Evolutionary conservation across 2,113 vertebrate species (phyloP).

Genomic region (Pan paniscus): DNA sequence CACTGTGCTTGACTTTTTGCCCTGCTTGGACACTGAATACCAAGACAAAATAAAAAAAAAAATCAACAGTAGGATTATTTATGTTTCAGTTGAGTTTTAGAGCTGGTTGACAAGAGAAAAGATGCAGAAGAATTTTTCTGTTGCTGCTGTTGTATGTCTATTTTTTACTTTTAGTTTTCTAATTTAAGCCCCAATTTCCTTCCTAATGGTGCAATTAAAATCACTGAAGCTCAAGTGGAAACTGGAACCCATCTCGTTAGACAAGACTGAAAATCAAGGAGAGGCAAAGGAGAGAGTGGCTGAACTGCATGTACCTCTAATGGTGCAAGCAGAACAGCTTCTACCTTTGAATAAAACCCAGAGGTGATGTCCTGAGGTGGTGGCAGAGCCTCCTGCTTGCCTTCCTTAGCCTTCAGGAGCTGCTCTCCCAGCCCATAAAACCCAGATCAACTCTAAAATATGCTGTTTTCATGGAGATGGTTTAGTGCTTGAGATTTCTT

Average conservation of each 20-base stretch:
- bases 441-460: constrained; percentile 57
- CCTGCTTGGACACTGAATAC: neutral
- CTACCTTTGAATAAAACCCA: neutral
- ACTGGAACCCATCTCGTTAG: neutral
- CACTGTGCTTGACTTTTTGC: neutral
- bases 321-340: constrained; percentile 34
- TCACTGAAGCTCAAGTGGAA: constrained; percentile 57
- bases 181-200: constrained; percentile 66
- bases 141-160: neutral
- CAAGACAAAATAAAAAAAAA: neutral
- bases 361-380: constrained; percentile 57
- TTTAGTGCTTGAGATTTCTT: constrained; percentile 68
- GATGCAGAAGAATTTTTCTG: neutral
- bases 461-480: constrained; percentile 45
- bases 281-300: neutral
- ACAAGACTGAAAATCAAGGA: constrained; percentile 37
- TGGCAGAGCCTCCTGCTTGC: constrained; percentile 38
- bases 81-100: neutral
- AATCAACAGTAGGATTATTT: neutral
- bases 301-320: neutral
- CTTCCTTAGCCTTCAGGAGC: neutral
- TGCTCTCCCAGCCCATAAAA: constrained; percentile 56
- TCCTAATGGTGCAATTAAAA: constrained; percentile 62
- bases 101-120: neutral
- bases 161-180: constrained; percentile 61